Base-by-base conservation (phyloP, 2,888 invertebrate species). In the Andrena chrysosceles region DNA sequence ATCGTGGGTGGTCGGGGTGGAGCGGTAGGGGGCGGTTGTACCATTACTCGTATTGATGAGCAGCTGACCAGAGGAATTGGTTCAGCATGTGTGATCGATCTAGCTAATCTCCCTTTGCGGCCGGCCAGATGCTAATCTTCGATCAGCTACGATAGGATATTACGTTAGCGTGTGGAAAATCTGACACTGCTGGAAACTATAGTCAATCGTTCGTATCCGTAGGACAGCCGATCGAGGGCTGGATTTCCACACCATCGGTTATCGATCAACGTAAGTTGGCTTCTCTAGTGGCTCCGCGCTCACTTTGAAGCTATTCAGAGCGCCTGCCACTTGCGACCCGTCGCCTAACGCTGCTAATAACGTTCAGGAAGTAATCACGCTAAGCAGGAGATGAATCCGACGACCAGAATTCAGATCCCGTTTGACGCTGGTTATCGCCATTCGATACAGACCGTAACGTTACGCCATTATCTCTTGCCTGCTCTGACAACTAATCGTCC, bases 1-100 rank as follows among this genome's bases (percentile, higher is more conserved):
- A 81, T 78, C 73, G 42, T 42, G 42, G 42, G 86, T 86, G 86
- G 42, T 1, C 31, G 33, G 10, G 67, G 67, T n/a, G 67, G 49
- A 67, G 69, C 83, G 42, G 42, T 16, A 86, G 26, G 56, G 56
- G 23, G 13, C 20, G 23, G 56, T 74, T 75, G 89, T 76, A 89
- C 90, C 88, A 90, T 89, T 92, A 90, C 86, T 82, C 84, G 89
- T 92, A 93, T 93, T 93, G 93, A 93, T 91, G 93, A 93, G 91
- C 93, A 92, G 90, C 91, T 92, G 91, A 93, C 92, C 92, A 89
- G 90, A 91, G 90, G 86, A 93, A 93, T 93, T 91, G 92, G 90
- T 91, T 90, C 91, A 91, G 91, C 90, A 88, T 89, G 90, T 91
- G 92, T 90, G 92, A 92, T 93, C 92, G 93, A 93, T 92, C 91